Evolutionary conservation across 2,113 vertebrate species (phyloP), one percentile per base, ranked within the genome.

Genomic region (Ranitomeya imitator): DNA sequence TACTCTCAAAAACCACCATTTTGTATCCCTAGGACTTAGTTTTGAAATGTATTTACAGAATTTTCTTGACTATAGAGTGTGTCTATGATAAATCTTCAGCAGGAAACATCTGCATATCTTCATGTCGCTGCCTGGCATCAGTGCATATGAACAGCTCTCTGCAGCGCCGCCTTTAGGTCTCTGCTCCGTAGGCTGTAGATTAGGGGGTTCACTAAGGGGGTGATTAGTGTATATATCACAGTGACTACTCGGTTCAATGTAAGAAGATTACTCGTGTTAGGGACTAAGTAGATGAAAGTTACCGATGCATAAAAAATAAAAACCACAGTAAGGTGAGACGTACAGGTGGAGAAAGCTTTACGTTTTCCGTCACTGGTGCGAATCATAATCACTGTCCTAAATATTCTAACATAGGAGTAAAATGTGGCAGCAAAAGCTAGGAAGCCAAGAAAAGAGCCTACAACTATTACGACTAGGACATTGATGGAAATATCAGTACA

Each of bases 261-360:
- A 0, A 89, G 65, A 1, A 88, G 89, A 51, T 3, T 52, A n/a
- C 89, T 85, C 74, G 89, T 91, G 1, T 85, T 89, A 26, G 92
- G 91, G 0, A 74, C 83, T 78, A 90, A 90, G 10, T 93, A 93
- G 86, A 90, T 93, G 84, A 94, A 91, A 60, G 92, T 85, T 12
- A 89, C 83, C 19, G 90, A 90, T 2, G 90, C 90, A 63, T 93
- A 93, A 81, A 93, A 92, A 18, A 92, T 90, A 12, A 88, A 88
- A 67, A 93, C 89, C 16, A 93, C 90, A 0, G 67, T 85, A 4
- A 94, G 79, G 73, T 94, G 93, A n/a, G 93, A 91, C 19, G 90
- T 78, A 0, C 92, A 93, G 54, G 93, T 93, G 7, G 91, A 93
- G 82, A 94, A 89, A 31, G 91, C 91, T 19, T 94, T 93, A 10